Percentiles rank a stretch among this genome's conserved stretches.
These are phyloP conservation scores for Ciconia boyciana DNA, from an alignment of 2,113 vertebrate genomes.

Conservation along the genomic window DNA sequence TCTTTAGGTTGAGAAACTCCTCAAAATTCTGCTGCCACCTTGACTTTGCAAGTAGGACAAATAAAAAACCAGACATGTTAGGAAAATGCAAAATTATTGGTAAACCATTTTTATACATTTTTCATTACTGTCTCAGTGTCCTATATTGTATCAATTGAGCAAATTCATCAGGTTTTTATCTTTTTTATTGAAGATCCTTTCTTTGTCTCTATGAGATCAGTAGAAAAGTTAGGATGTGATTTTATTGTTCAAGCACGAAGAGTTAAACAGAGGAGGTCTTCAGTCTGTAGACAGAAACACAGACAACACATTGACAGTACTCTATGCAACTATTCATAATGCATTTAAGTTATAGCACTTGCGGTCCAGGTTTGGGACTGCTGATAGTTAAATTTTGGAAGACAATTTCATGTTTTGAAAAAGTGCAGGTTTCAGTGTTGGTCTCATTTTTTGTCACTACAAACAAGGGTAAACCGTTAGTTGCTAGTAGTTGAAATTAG, in stretches of 20 bases:
- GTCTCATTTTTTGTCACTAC: not conserved
- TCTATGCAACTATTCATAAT: not conserved
- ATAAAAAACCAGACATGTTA: not conserved
- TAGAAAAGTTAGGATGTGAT: not conserved
- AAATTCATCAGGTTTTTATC: not conserved
- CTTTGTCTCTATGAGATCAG: not conserved
- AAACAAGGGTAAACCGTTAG: not conserved
- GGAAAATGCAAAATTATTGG: not conserved
- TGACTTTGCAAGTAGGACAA: not conserved
- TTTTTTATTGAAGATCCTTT: not conserved
- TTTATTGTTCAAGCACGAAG: not conserved
- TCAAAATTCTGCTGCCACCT: not conserved
- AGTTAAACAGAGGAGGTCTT: not conserved
- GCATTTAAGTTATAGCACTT: not conserved
- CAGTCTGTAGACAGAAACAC: not conserved
- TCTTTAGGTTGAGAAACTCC: not conserved
- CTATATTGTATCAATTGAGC: not conserved
- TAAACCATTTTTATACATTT: not conserved
- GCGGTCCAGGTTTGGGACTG: rapidly evolving
- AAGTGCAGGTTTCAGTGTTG: not conserved
- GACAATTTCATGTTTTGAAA: not conserved
- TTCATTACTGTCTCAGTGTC: rapidly evolving
- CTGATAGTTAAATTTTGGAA: not conserved
- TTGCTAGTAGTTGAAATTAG: not conserved
- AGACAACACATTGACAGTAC: not conserved